Base-by-base conservation (phyloP, 2,113 vertebrate genomes). In the Trogon melanurus region DNA sequence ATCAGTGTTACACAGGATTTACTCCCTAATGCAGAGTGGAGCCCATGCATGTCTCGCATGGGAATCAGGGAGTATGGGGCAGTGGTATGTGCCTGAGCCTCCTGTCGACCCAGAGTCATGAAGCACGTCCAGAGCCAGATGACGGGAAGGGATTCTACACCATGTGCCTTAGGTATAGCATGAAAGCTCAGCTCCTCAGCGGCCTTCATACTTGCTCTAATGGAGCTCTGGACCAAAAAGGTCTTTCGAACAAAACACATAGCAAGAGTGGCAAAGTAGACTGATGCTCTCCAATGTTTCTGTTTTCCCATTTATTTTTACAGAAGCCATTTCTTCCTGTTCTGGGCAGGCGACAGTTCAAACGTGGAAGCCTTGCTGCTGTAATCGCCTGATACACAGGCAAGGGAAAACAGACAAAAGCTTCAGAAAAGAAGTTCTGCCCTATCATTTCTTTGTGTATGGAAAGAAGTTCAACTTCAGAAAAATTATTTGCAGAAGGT, bases 111-210 rank as follows among this genome's bases (percentile, higher is more conserved):
- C 44, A 12, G 21, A 41, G 14, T 54, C 38, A 20, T 30, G 45
- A 65, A 60, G 22, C 26, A 36, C 38, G 44, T 60, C n/a, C 27
- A 44, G 50, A 79, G 50, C 14, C 14, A 34, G 25, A 25, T 30
- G 48, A 82, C 17, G 16, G 23, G 11, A 38, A 48, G 58, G 27
- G 45, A 50, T 73, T 82, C 29, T 74, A 13, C 3, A 9, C 13
- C 26, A 19, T 1, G 0, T 75, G 34, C 19, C 17, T 61, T 44
- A 36, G 36, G 10, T 23, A 13, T 0, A 66, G 18, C 25, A 27
- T 67, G 53, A 89, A 36, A 73, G 29, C 60, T 73, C 38, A 79
- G 21, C 67, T 57, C n/a, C 56, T 65, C n/a, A 48, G 73, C 62
- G 60, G 36, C 56, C 26, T 82, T 53, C 22, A 10, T 41, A 26